Evolutionary conservation across 2,113 vertebrate genomes (phyloP), one percentile per base, ranked within the genome.

Genomic region (Phyllostomus discolor): DNA sequence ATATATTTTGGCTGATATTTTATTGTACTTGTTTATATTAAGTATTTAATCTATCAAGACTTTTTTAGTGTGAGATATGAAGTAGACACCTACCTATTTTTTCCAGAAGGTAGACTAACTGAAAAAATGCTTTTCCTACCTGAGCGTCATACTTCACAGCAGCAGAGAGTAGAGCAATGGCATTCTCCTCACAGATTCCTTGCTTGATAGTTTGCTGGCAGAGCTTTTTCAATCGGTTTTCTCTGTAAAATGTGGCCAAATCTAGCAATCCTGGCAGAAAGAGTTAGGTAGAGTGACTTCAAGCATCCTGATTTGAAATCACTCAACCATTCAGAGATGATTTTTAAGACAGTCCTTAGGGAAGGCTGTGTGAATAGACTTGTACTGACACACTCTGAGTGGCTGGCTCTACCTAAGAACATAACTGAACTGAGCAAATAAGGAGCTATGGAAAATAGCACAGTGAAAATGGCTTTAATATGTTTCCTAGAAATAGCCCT

Each of bases 191-290:
- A n/a, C 99, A 99, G 97, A 99, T 99, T 17, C 99, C 99, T 97
- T 99, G 98, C 97, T 99, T 99, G 97, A 99, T 99, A 0, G 99
- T 99, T 96, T 99, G 99, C 97, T 99, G 99, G 97, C 99, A 99
- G 95, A 99, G 98, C 87, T 99, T 99, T 98, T 99, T 99, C 97
- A 99, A 97, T 84, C 99, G 98, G 41, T 98, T 99, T 98, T 99
- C 99, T 97, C 99, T 97, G 94, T 99, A 99, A 84, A 99, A 99
- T 0, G 99, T 99, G 38, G 99, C 99, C 98, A 99, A 98, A 95
- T 99, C 99, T 4, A 99, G 98, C 92, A 99, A 96, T 10, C 99
- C 99, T 99, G 96, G 84, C 31, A 69, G 84, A 91, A 82, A 93
- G 70, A 95, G 28, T 31, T 17, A 89, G 38, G 15, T 28, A 19